Base-by-base conservation (phyloP, 64 coral and sea anemone genomes). In the Anthopleura sola region DNA sequence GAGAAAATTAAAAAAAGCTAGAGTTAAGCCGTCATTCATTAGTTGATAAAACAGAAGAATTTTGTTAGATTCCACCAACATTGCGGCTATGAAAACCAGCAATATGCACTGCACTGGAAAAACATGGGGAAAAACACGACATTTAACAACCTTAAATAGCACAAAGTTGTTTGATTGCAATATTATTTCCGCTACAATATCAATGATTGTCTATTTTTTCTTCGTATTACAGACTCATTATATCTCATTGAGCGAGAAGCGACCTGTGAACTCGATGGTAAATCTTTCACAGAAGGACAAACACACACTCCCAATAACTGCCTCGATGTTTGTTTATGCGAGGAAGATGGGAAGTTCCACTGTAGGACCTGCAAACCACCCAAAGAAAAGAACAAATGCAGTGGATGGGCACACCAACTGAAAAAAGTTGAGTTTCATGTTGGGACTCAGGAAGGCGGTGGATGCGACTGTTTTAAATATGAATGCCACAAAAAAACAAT, bases 391-490 rank as follows among this genome's bases (percentile, higher is more conserved):
- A 14, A 47, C 24, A 28, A 79, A 32, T 79, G 76, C 76, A 79
- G 47, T 79, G 76, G 76, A 28, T 79, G 76, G 76, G 76, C 76
- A 23, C 76, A 79, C 17, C 11, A 79, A n/a, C 39, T 79, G 20
- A 26, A 0, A 2, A 79, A 79, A 48, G 76, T 79, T 5, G 36
- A 38, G 20, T 48, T 79, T 47, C 37, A 38, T 44, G 76, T 44
- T 48, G 44, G 76, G 5, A 48, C 44, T 2, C 1, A 79, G 3
- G 44, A 46, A 23, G 31, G 3, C 6, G 31, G 16, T 6, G 44
- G 44, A 79, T 79, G 76, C 76, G 19, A 79, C 24, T 79, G 76
- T 48, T 24, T 79, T 19, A 79, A 79, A 44, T 79, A 79, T 79
- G 76, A 79, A 79, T 79, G 76, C 37, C 76, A 48, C 44, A 79